These are phyloP conservation scores for Metopolophium dirhodum DNA, from an alignment of 1,140 invertebrate species.

Conservation along the genomic window DNA sequence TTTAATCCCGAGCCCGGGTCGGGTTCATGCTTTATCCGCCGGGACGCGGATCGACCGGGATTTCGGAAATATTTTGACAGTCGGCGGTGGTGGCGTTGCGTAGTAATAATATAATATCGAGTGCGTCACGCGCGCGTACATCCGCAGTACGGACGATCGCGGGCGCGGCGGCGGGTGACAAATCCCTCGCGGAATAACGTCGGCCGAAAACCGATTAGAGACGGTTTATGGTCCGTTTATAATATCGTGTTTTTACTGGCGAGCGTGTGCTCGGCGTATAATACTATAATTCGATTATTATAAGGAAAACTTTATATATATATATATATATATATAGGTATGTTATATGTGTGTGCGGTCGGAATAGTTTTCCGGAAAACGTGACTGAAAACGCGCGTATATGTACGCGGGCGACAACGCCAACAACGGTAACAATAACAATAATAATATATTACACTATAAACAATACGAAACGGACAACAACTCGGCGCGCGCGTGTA, in stretches of 20 bases:
- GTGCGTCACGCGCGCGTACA: not conserved
- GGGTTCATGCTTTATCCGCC: constrained; percentile 29
- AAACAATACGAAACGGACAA: constrained; percentile 11
- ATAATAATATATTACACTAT: constrained; percentile 12
- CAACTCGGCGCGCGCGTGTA: not conserved
- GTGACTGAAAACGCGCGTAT: not conserved
- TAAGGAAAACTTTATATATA: constrained; percentile 12
- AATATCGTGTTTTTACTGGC: constrained; percentile 9
- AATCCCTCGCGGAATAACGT: constrained; percentile 21
- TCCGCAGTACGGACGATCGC: not conserved
- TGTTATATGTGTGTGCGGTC: not conserved
- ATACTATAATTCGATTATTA: constrained; percentile 18
- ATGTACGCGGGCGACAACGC: not conserved
- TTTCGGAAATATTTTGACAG: constrained; percentile 7
- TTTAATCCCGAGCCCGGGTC: constrained; percentile 1
- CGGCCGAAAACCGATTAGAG: constrained; percentile 18
- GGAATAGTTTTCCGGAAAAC: constrained; percentile 9
- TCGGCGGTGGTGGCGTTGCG: not conserved
- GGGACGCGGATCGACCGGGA: constrained; percentile 21
- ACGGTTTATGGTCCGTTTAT: constrained; percentile 14
- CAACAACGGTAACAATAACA: not conserved
- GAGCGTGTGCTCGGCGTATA: not conserved
- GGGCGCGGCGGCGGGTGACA: not conserved
- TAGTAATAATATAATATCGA: not conserved
- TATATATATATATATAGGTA: not conserved